Conservation (phyloP, 2,113 vertebrate species). For the Puffinus mauretanicus region DNA sequence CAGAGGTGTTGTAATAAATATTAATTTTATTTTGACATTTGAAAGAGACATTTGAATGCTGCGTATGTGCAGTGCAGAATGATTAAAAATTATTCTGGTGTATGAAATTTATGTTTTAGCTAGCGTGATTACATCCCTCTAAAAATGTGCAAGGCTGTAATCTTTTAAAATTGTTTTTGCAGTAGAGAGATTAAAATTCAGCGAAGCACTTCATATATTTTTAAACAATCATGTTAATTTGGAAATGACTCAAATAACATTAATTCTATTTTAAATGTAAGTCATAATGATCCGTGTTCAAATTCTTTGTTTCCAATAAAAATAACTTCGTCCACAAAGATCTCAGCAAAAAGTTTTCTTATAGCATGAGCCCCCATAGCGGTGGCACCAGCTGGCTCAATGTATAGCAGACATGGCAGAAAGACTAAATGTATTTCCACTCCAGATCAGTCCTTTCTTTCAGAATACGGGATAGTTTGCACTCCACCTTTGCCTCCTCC, state of each 20-base stretch:
- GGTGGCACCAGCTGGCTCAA: background rate
- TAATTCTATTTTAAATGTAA: conserved; percentile 56
- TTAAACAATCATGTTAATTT: conserved; percentile 66
- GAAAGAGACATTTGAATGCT: conserved; percentile 72
- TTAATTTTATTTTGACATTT: conserved; percentile 81
- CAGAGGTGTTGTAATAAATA: conserved; percentile 74
- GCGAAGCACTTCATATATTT: conserved; percentile 67
- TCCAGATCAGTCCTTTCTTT: background rate
- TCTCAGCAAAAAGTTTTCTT: background rate
- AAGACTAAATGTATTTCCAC: background rate
- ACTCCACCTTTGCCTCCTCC: background rate
- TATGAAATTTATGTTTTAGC: conserved; percentile 76
- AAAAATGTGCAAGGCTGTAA: conserved; percentile 73
- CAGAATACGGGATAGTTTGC: background rate
- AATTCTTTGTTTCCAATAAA: background rate
- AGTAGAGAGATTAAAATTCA: conserved; percentile 74
- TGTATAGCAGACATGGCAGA: background rate
- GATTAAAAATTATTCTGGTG: conserved; percentile 77
- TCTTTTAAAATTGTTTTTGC: conserved; percentile 75
- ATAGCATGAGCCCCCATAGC: background rate
- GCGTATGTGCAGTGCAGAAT: conserved; percentile 60
- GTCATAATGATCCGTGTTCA: background rate
- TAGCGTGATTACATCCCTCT: conserved; percentile 70
- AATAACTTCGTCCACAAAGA: background rate
- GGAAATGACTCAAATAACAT: conserved; percentile 42